A percentile compares a stretch with the other conserved stretches of the same genome.
phyloP scores from a whole-genome alignment of 2,888 invertebrate genomes.

The Nudaria mundana region DNA sequence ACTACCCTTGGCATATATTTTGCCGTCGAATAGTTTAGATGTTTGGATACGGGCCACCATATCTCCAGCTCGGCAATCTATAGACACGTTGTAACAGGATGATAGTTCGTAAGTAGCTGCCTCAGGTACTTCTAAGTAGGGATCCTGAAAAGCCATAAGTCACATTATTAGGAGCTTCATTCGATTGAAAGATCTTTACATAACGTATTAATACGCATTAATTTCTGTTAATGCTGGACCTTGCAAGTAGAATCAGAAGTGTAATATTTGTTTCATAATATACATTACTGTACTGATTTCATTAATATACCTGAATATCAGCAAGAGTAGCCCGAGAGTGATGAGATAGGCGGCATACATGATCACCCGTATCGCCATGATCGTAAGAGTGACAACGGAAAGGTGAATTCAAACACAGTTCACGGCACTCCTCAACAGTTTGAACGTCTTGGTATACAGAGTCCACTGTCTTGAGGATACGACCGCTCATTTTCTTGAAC shows the following conservation, averaged over 20 bases:
- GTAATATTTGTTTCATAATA: too few relatives aligned
- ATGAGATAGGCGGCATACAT: slow-evolving; percentile 95
- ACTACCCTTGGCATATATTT: slow-evolving; percentile 96
- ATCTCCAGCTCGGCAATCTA: slow-evolving; percentile 94
- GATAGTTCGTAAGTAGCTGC: slow-evolving; percentile 95
- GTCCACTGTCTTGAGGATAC: slow-evolving; percentile 95
- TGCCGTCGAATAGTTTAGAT: slow-evolving; percentile 95
- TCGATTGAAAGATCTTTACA: too few relatives aligned
- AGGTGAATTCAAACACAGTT: slow-evolving; percentile 93
- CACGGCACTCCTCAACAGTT: slow-evolving; percentile 92
- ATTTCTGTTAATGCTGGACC: too few relatives aligned
- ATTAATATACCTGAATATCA: slow-evolving; percentile 87
- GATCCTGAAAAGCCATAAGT: slow-evolving; percentile 81
- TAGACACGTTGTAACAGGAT: slow-evolving; percentile 96
- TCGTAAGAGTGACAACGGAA: slow-evolving; percentile 96
- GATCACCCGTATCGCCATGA: slow-evolving; percentile 95
- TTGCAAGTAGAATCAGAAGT: too few relatives aligned
- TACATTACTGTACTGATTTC: too few relatives aligned
- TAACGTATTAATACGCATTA: too few relatives aligned
- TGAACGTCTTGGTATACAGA: slow-evolving; percentile 95
- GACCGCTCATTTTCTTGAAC: slow-evolving; percentile 93
- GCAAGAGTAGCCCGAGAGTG: slow-evolving; percentile 93
- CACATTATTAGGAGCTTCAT: background rate
- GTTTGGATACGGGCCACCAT: slow-evolving; percentile 97
- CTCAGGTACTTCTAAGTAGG: slow-evolving; percentile 94